phyloP scores from a whole-genome alignment of 2,888 invertebrate genomes.

The Andricus quercusramuli region DNA sequence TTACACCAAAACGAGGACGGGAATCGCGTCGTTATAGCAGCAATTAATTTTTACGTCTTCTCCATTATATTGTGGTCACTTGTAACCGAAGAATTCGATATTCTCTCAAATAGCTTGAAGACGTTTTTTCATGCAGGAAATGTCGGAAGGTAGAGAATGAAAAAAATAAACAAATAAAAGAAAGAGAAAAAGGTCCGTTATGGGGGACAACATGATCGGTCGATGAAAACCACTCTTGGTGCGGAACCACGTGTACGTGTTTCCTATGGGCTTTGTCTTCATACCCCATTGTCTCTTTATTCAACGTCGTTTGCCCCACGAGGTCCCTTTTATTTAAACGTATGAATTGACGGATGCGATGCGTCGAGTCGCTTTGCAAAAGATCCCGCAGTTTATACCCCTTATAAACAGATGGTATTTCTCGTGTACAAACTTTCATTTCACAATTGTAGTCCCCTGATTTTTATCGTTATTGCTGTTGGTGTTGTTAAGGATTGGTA shows the following conservation, averaged over 20 bases:
- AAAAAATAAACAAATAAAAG: conserved; percentile 8
- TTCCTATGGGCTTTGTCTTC: conserved; percentile 54
- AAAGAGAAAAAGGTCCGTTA: conserved; percentile 16
- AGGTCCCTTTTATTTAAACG: conserved; percentile 31
- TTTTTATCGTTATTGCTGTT: background rate
- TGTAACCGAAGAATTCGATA: conserved; percentile 18
- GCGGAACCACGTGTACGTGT: conserved; percentile 44
- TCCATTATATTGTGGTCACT: background rate
- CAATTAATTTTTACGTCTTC: conserved; percentile 24
- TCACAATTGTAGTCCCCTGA: conserved; percentile 11
- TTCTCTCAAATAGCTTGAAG: conserved; percentile 5
- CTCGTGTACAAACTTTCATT: conserved; percentile 28
- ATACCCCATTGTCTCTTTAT: conserved; percentile 44
- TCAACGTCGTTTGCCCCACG: conserved; percentile 23
- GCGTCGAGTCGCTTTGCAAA: conserved; percentile 25
- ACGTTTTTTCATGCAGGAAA: conserved; percentile 1
- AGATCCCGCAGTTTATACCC: conserved; percentile 24
- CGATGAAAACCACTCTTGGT: conserved; percentile 35
- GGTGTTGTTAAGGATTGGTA: background rate
- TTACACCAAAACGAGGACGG: conserved; percentile 5
- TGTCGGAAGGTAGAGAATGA: conserved; percentile 1
- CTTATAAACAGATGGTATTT: conserved; percentile 35
- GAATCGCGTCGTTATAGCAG: conserved; percentile 17
- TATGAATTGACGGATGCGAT: conserved; percentile 36
- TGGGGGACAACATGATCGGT: conserved; percentile 22